Conservation (phyloP, 2,113 vertebrate genomes). For the Cinclus mexicanus region DNA sequence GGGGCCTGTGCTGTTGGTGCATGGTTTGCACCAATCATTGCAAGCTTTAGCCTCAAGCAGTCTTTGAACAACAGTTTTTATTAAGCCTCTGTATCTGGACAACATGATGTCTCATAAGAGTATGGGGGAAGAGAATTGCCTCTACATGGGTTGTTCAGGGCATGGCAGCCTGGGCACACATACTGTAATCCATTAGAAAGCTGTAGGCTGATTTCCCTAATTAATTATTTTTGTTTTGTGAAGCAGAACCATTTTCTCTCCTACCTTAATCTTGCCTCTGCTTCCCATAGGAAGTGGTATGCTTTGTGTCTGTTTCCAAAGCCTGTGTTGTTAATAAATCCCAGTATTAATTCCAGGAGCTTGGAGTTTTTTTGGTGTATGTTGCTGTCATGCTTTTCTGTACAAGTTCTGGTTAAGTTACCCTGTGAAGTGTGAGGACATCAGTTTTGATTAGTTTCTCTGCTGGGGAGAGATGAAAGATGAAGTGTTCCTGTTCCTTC, state of each 20-base stretch:
- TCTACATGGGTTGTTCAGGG: not conserved
- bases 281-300: not conserved
- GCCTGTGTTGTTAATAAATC: not conserved
- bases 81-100: not conserved
- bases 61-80: not conserved
- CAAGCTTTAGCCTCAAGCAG: not conserved
- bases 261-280: not conserved
- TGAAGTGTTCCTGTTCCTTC: not conserved
- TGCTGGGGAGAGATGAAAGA: not conserved
- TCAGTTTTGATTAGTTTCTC: not conserved
- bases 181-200: not conserved
- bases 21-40: too few species aligned
- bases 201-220: not conserved
- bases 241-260: not conserved
- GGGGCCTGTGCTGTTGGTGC: not conserved
- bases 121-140: not conserved
- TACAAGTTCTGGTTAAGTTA: not conserved
- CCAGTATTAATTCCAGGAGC: not conserved
- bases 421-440: not conserved
- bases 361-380: not conserved
- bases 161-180: not conserved
- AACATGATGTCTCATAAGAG: not conserved
- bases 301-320: not conserved
- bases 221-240: conserved; percentile 16
- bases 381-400: not conserved